Conservation (phyloP, 30 jellyfish, hydroid and myxozoan species). For the Mastigias papua region DNA sequence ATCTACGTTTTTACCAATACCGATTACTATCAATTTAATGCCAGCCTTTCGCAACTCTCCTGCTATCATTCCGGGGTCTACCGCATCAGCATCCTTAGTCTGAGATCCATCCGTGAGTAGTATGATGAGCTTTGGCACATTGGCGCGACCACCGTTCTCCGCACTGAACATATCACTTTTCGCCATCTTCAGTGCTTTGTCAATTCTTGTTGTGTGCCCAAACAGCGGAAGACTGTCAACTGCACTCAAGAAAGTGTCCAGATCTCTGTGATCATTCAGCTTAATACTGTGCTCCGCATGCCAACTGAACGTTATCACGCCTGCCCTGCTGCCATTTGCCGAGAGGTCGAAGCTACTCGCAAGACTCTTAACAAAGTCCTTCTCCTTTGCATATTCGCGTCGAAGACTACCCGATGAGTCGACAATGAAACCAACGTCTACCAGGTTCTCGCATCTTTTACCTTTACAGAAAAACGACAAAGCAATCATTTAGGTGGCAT, state of each 20-base stretch:
- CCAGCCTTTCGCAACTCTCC: slow-evolving; percentile 61
- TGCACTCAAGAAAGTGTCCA: slow-evolving; percentile 41
- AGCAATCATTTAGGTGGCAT: too few species aligned
- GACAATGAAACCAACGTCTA: slow-evolving; percentile 73
- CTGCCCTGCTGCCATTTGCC: slow-evolving; percentile 73
- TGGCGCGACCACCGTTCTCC: slow-evolving; percentile 79
- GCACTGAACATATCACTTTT: slow-evolving; percentile 60
- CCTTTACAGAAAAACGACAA: slow-evolving; percentile 12
- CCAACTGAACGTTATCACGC: slow-evolving; percentile 76
- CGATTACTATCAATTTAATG: slow-evolving; percentile 56
- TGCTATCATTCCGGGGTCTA: slow-evolving; percentile 78
- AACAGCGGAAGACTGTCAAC: slow-evolving; percentile 69
- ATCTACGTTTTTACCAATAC: slow-evolving; percentile 64
- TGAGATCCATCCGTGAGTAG: slow-evolving; percentile 87
- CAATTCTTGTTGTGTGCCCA: slow-evolving; percentile 84
- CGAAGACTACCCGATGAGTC: slow-evolving; percentile 81
- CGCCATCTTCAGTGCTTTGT: slow-evolving; percentile 70
- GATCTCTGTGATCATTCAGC: slow-evolving; percentile 47
- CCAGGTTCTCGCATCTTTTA: slow-evolving; percentile 67
- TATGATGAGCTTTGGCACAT: slow-evolving; percentile 70
- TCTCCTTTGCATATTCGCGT: slow-evolving; percentile 67
- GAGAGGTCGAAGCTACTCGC: slow-evolving; percentile 59
- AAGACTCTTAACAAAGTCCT: slow-evolving; percentile 59
- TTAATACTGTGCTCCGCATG: slow-evolving; percentile 73
- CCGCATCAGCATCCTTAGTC: slow-evolving; percentile 74